Evolutionary conservation across 2,888 invertebrate species (phyloP), one percentile per base, ranked within the genome.

Genomic region (Leucophora obtusa): DNA sequence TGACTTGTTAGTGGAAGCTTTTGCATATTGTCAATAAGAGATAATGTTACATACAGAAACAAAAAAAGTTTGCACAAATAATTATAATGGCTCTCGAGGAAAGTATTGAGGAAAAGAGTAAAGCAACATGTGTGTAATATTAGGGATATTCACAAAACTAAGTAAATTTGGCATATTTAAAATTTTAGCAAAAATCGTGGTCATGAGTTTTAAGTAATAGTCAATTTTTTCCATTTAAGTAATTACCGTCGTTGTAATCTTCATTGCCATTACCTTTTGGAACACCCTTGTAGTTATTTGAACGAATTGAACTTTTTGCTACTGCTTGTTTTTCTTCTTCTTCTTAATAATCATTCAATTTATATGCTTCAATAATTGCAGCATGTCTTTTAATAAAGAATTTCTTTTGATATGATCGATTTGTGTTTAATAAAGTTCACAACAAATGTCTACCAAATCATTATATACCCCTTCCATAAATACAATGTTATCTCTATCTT

Each of bases 361-460:
- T 59, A 51, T 70, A 66, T 79, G 79, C 74, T 80, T 80, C 79
- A 80, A 28, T 71, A 62, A 74, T 15, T 71, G n/a, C 66, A 79
- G 60, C 38, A 60, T 43, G 43, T 60, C 47, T 21, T 38, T 28
- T 60, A 35, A 59, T 47, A 47, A 47, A 38, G 38, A 38, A 28
- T 38, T 38, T 38, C n/a, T n/a, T n/a, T 47, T 47, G n/a, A 47
- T 51, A 18, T 60, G 65, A 71, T 77, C 71, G 59, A 71, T 77
- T 71, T 77, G 77, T 47, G 24, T 47, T 59, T 65, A 14, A 35
- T 53, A 58, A 71, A 71, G 59, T 77, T 65, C 65, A 66, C 43
- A 70, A 70, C 58, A 50, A 28, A 35, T 28, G 50, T 50, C 35
- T 47, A 62, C 15, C 14, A 50, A 14, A 33, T n/a, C 47, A 65